Base-by-base conservation (phyloP, 2,113 vertebrate species). In the Carettochelys insculpta region DNA sequence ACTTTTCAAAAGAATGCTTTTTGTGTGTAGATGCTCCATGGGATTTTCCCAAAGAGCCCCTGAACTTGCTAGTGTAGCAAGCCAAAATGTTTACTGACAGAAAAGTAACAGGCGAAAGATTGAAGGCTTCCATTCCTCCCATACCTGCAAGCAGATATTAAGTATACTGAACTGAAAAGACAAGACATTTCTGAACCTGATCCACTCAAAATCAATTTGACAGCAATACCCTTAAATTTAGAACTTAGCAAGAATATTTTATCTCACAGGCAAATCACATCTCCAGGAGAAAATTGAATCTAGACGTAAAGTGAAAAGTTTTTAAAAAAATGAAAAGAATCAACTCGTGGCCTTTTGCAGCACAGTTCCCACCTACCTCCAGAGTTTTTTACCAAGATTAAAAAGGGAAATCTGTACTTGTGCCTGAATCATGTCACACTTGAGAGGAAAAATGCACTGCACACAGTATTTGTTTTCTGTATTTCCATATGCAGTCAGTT, bases 391-490 rank as follows among this genome's bases (percentile, higher is more conserved):
- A 56, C 11, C 29, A 75, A 82, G 52, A 82, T 85, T 0, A 1
- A 92, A 93, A 94, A 68, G 92, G 50, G 58, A 94, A 94, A 94
- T 13, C 20, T 3, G 89, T 5, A 82, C 76, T n/a, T 0, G 54
- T 25, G 41, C 52, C 45, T 73, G 31, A 10, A 65, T 22, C n/a
- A 68, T 68, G n/a, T 68, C n/a, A 68, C 61, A 38, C 61, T 38
- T 68, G 34, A 68, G 19, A 11, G 61, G 86, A 61, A 79, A 86
- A 94, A 93, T 85, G 38, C n/a, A 10, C 17, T 88, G 48, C 71
- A 77, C 47, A 27, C 29, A 81, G 82, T 92, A 94, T 52, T 90
- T 54, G 8, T 47, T 94, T 92, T 88, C 83, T 88, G 14, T 2
- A 0, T 75, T 76, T 79, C 81, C 88, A 73, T 92, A 47, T 4